Percentiles rank a stretch among this genome's conserved stretches.
These are phyloP conservation scores for Eupelmus urozonus DNA, from an alignment of 2,888 invertebrate genomes.

Conservation along the genomic window DNA sequence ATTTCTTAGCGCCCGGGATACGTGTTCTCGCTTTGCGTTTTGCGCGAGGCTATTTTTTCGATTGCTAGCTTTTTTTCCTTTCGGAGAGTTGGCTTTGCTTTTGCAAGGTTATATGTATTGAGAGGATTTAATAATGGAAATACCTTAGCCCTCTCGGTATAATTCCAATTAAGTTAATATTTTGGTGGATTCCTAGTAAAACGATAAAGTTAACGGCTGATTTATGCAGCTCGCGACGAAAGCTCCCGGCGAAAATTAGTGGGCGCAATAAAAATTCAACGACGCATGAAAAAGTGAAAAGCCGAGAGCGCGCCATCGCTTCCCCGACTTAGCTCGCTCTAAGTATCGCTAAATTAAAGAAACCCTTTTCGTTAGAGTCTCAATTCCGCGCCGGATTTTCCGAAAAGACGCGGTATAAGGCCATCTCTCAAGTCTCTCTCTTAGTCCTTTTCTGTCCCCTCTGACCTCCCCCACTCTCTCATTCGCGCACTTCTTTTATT, in stretches of 20 bases:
- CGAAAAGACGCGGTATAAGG: no score
- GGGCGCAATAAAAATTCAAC: no score
- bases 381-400: neutral
- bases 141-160: neutral
- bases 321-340: slow-evolving; percentile 9
- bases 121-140: no score
- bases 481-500: slow-evolving; percentile 59
- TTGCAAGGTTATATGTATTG: no score
- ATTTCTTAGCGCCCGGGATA: slow-evolving; percentile 29
- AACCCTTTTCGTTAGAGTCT: neutral
- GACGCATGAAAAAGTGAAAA: no score
- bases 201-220: no score
- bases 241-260: no score
- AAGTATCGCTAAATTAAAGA: neutral
- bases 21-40: neutral
- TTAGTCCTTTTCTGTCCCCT: no score
- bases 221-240: no score
- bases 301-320: no score
- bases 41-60: slow-evolving; percentile 4
- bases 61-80: neutral
- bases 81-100: neutral
- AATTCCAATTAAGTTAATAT: neutral
- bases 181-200: no score
- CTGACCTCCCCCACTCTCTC: slow-evolving; percentile 59
- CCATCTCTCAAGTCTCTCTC: no score